Evolutionary conservation across 2,797 vertebrate genomes (phyloP).

Genomic region (Lepus oiostolus): DNA sequence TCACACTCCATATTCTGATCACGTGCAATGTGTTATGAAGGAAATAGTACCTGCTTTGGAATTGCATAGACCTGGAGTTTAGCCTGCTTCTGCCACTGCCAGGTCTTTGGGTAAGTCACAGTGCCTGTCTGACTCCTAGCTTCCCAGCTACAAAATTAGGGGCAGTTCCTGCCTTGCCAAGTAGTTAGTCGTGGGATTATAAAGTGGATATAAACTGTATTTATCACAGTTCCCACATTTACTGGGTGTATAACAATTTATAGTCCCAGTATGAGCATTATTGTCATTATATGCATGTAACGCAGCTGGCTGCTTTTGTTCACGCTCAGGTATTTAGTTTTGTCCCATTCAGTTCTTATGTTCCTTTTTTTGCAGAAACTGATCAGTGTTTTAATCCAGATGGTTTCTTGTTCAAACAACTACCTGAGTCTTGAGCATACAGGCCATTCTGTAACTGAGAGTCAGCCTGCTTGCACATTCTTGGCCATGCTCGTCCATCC

Average conservation of each 20-base stretch:
- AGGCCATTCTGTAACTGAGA: background rate
- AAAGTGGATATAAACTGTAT: background rate
- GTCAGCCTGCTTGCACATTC: too few species aligned
- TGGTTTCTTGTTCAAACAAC: slow-evolving; percentile 22
- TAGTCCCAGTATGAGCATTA: background rate
- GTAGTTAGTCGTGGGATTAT: background rate
- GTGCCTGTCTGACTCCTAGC: background rate
- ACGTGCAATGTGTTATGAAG: background rate
- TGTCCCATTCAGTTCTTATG: background rate
- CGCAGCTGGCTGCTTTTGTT: background rate
- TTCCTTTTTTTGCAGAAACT: background rate
- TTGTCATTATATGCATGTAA: background rate
- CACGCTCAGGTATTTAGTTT: background rate
- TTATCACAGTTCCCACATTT: background rate
- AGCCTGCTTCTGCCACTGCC: background rate
- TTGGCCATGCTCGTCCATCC: background rate
- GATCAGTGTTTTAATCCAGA: background rate
- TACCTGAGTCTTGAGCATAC: background rate
- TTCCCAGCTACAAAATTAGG: background rate
- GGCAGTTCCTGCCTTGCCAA: too few species aligned
- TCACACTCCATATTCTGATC: background rate
- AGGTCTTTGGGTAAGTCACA: background rate
- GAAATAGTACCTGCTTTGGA: background rate
- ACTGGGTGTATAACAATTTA: background rate
- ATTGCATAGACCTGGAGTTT: background rate